These are phyloP conservation scores for Leptobrachium ailaonicum DNA, from an alignment of 2,113 vertebrate species.

Conservation along the genomic window DNA sequence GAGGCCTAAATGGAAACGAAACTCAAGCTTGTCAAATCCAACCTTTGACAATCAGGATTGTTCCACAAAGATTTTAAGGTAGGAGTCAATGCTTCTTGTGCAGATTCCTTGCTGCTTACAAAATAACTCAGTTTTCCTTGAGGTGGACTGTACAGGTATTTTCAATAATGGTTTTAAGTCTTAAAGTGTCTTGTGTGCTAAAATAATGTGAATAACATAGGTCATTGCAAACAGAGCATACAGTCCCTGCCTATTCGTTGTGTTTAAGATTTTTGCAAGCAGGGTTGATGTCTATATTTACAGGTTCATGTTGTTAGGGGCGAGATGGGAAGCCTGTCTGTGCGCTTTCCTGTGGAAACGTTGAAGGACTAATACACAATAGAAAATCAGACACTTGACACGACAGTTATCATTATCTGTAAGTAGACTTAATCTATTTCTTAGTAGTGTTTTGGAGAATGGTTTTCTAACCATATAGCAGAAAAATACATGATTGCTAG, in stretches of 20 bases:
- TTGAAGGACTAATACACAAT: conserved; percentile 58
- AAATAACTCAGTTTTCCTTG: no score
- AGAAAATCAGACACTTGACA: conserved; percentile 59
- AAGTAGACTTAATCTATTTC: conserved; percentile 63
- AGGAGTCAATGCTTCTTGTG: no score
- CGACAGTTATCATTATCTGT: conserved; percentile 62
- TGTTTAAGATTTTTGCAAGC: conserved; percentile 66
- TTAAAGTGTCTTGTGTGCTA: conserved; percentile 15
- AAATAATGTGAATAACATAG: conserved; percentile 26
- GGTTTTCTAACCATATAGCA: conserved; percentile 63
- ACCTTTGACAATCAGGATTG: no score
- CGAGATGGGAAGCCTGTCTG: conserved; percentile 57
- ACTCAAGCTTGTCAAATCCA: no score
- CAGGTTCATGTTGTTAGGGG: conserved; percentile 57
- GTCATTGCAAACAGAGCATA: conserved; percentile 10
- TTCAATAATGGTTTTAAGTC: no score
- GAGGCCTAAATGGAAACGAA: no score
- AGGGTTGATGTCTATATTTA: conserved; percentile 70
- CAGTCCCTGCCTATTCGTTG: conserved; percentile 60
- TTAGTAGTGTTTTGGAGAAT: conserved; percentile 62
- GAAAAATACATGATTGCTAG: conserved; percentile 60
- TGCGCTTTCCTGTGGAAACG: conserved; percentile 59
- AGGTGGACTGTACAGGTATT: no score
- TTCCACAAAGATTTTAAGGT: no score
- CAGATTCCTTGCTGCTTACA: no score